These are phyloP conservation scores for Poeciliopsis infans DNA, from an alignment of 2,797 vertebrate species.

Conservation along the genomic window DNA sequence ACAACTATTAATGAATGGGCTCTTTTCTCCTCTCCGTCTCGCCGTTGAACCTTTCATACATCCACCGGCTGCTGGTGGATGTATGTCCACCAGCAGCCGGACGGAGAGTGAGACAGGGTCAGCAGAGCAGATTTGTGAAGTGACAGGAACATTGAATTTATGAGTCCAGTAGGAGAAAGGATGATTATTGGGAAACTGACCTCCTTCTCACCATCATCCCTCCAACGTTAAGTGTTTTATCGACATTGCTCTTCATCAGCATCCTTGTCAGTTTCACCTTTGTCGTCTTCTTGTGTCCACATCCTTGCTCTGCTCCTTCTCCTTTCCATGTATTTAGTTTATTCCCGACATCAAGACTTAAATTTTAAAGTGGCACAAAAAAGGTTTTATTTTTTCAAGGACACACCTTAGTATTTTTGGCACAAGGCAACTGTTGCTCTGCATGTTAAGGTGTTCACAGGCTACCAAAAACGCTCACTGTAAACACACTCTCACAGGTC, in stretches of 20 bases:
- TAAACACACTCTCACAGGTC: conserved; percentile 45
- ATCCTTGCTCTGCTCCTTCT: not conserved
- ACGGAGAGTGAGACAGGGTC: conserved; percentile 19
- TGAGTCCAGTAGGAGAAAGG: conserved; percentile 20
- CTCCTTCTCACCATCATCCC: conserved; percentile 31
- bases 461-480: conserved; percentile 24
- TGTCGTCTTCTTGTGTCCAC: conserved; percentile 3
- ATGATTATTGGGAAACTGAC: conserved; percentile 52
- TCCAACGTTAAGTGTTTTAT: conserved; percentile 43
- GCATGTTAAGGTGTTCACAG: conserved; percentile 38
- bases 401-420: conserved; percentile 28
- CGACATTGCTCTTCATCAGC: conserved; percentile 52
- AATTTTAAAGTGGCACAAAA: not conserved
- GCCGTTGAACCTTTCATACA: conserved; percentile 22
- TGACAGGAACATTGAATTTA: conserved; percentile 44
- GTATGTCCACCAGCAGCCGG: conserved; percentile 24
- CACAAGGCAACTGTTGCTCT: conserved; percentile 27
- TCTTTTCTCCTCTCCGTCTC: conserved; percentile 21
- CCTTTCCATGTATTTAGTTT: not conserved
- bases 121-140: conserved; percentile 29
- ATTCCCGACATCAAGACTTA: not conserved
- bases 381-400: conserved; percentile 3
- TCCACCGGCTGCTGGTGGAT: no score
- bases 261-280: conserved; percentile 47
- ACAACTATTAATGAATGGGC: conserved; percentile 17